Conservation (phyloP, 1,140 invertebrate species). For the Penaeus vannamei region DNA sequence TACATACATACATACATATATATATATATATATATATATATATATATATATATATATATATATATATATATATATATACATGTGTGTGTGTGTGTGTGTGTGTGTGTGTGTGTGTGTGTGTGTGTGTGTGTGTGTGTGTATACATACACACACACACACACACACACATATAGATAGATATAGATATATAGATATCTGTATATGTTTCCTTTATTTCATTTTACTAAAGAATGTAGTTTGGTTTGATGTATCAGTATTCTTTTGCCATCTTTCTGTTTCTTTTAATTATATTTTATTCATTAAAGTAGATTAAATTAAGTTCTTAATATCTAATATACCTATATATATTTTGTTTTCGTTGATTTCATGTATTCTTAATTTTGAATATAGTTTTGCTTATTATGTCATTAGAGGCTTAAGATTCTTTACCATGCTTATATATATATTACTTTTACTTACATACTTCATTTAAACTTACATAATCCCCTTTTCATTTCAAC, state of each 20-base stretch:
- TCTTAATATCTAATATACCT: too few relatives aligned
- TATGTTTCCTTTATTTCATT: background rate
- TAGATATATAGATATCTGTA: slow-evolving; percentile 9
- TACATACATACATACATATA: slow-evolving; percentile 16
- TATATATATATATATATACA: background rate
- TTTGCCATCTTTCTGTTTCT: background rate
- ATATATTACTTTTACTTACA: too few relatives aligned
- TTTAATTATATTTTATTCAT: background rate
- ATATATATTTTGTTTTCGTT: too few relatives aligned
- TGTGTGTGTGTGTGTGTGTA: slow-evolving; percentile 42
- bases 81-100: slow-evolving; percentile 7
- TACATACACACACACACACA: background rate
- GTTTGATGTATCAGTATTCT: background rate
- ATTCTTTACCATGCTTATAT: too few relatives aligned
- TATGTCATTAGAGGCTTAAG: too few relatives aligned
- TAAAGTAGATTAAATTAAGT: too few relatives aligned
- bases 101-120: slow-evolving; percentile 42
- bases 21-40: slow-evolving; percentile 12
- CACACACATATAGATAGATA: too few relatives aligned
- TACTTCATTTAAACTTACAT: too few relatives aligned
- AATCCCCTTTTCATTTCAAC: too few relatives aligned
- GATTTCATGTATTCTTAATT: too few relatives aligned
- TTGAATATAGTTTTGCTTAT: too few relatives aligned
- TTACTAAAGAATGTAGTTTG: background rate
- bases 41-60: slow-evolving; percentile 20